Evolutionary conservation across 2,113 vertebrate genomes (phyloP).

Genomic region (Scopus umbretta): DNA sequence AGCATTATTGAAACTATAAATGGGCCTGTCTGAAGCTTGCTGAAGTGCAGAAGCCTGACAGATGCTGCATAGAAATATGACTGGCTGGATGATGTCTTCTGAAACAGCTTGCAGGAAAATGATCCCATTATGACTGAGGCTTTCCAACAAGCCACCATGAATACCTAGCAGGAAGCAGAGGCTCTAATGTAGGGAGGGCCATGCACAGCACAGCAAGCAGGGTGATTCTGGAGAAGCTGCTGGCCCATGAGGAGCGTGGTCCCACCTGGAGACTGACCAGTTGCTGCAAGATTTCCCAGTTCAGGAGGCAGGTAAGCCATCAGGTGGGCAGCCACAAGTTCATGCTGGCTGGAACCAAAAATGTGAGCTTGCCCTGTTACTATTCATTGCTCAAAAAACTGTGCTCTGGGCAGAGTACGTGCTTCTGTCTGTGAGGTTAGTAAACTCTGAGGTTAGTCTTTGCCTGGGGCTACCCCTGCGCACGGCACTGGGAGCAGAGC

Average conservation of each 20-base stretch:
- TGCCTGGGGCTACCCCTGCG: constrained; percentile 36
- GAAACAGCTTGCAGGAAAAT: constrained; percentile 38
- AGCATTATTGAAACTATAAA: constrained; percentile 27
- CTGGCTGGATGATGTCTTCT: constrained; percentile 22
- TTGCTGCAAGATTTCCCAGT: rapidly evolving
- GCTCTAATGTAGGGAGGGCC: background rate
- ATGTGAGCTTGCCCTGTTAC: background rate
- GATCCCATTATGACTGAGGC: background rate
- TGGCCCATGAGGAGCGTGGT: rapidly evolving
- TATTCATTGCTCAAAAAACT: background rate
- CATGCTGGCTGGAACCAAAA: background rate
- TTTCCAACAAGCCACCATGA: background rate
- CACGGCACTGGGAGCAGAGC: background rate
- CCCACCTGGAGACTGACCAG: background rate
- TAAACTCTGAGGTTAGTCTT: background rate
- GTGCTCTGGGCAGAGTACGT: background rate
- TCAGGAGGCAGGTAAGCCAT: background rate
- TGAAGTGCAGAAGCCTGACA: constrained; percentile 10
- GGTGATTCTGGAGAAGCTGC: background rate
- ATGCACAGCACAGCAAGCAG: background rate
- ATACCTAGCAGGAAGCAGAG: background rate
- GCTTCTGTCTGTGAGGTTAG: background rate
- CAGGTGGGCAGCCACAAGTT: background rate
- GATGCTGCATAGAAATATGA: background rate
- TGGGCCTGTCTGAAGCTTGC: constrained; percentile 19